These are phyloP conservation scores for Syrmaticus mikado DNA, from an alignment of 2,113 vertebrate genomes.

Conservation along the genomic window DNA sequence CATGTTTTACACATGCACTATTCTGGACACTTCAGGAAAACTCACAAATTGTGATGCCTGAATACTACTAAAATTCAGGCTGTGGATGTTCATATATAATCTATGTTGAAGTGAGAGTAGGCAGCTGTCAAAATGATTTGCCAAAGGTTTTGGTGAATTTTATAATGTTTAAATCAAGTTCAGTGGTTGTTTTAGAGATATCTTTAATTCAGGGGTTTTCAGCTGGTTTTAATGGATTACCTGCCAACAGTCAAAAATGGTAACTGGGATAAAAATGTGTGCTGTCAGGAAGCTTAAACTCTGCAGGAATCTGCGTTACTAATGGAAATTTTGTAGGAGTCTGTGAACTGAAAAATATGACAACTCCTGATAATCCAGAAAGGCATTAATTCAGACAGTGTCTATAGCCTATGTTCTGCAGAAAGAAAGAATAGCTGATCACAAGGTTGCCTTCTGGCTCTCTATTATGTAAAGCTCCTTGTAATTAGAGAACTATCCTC, in stretches of 20 bases:
- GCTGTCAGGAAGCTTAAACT: constrained; percentile 48
- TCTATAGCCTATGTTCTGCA: background rate
- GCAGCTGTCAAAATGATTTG: constrained; percentile 25
- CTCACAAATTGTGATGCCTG: background rate
- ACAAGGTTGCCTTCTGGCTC: constrained; percentile 52
- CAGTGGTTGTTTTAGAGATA: constrained; percentile 19
- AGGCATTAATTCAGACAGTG: constrained; percentile 44
- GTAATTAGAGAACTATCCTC: constrained; percentile 21
- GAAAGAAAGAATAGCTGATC: constrained; percentile 59
- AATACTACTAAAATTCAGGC: background rate
- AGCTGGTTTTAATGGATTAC: constrained; percentile 35
- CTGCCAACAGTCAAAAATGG: constrained; percentile 49
- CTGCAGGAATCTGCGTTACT: constrained; percentile 17
- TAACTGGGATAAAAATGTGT: constrained; percentile 31
- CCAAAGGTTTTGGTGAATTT: constrained; percentile 12
- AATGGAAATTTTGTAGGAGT: background rate
- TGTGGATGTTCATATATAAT: background rate
- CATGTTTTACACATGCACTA: background rate
- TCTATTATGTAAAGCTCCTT: constrained; percentile 10
- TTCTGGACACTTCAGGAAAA: background rate
- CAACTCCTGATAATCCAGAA: constrained; percentile 43
- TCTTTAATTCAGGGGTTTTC: constrained; percentile 20
- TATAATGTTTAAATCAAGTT: constrained; percentile 3
- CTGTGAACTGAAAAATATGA: constrained; percentile 36
- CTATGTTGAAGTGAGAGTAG: background rate